phyloP scores from a whole-genome alignment of 23 tunicate species.

The Pegea sp. region DNA sequence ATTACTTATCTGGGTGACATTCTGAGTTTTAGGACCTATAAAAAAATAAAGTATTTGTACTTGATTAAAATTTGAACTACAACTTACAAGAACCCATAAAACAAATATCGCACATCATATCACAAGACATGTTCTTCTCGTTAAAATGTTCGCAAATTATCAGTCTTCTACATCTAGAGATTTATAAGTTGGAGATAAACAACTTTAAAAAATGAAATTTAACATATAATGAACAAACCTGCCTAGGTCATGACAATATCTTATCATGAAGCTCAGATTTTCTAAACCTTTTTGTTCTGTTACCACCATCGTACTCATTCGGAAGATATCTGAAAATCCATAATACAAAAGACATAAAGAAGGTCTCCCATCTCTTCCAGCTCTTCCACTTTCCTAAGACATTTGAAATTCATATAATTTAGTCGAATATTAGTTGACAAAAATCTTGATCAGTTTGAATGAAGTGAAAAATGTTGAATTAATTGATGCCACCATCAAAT shows the following conservation, averaged over 20 bases:
- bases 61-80: no score
- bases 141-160: background rate
- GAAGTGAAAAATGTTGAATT: no score
- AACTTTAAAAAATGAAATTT: background rate
- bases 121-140: background rate
- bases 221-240: constrained; percentile 11
- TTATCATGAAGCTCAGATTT: constrained; percentile 20
- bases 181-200: background rate
- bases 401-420: no score
- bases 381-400: constrained; percentile 72
- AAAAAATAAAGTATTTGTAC: no score
- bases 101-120: constrained; percentile 1
- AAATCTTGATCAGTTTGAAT: no score
- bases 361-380: constrained; percentile 75
- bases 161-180: background rate
- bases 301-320: constrained; percentile 34
- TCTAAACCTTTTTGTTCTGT: constrained; percentile 29
- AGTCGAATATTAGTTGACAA: no score
- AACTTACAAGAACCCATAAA: background rate
- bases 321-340: constrained; percentile 43
- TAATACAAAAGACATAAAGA: constrained; percentile 58
- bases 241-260: constrained; percentile 34
- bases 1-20: no score
- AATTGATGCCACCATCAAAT: no score
- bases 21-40: no score